Conservation (phyloP, 2,888 invertebrate genomes). For the Petrolisthes manimaculis region DNA sequence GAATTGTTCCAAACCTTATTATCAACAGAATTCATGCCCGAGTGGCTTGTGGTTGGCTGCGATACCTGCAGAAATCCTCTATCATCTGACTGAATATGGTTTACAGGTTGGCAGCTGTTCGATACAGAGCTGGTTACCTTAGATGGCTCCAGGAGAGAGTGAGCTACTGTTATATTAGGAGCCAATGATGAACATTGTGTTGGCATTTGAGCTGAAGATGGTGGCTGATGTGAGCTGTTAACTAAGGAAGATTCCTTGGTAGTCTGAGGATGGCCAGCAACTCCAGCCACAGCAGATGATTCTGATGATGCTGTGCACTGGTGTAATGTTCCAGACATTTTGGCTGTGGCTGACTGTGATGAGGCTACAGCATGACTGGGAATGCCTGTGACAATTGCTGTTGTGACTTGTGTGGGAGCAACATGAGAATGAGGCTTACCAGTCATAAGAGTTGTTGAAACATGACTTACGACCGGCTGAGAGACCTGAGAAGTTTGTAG, state of each 20-base stretch:
- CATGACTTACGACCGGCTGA: slow-evolving; percentile 36
- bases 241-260: slow-evolving; percentile 8
- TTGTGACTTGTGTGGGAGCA: slow-evolving; percentile 35
- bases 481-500: slow-evolving; percentile 34
- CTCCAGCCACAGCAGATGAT: slow-evolving; percentile 12
- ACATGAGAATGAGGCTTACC: slow-evolving; percentile 27
- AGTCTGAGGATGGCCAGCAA: slow-evolving; percentile 2
- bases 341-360: slow-evolving; percentile 36
- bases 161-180: not conserved
- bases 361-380: slow-evolving; percentile 32
- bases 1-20: not conserved
- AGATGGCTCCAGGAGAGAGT: not conserved
- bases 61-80: slow-evolving; percentile 10
- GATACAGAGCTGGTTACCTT: not conserved
- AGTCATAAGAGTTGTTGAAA: slow-evolving; percentile 36
- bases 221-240: not conserved
- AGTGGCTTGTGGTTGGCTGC: not conserved
- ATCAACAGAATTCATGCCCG: slow-evolving; percentile 17
- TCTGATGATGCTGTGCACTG: slow-evolving; percentile 10
- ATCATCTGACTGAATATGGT: slow-evolving; percentile 7
- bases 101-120: not conserved
- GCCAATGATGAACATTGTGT: slow-evolving; percentile 13
- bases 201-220: slow-evolving; percentile 9
- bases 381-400: slow-evolving; percentile 38
- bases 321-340: slow-evolving; percentile 25